Conservation (phyloP, 2,113 vertebrate genomes). For the Engystomops pustulosus region DNA sequence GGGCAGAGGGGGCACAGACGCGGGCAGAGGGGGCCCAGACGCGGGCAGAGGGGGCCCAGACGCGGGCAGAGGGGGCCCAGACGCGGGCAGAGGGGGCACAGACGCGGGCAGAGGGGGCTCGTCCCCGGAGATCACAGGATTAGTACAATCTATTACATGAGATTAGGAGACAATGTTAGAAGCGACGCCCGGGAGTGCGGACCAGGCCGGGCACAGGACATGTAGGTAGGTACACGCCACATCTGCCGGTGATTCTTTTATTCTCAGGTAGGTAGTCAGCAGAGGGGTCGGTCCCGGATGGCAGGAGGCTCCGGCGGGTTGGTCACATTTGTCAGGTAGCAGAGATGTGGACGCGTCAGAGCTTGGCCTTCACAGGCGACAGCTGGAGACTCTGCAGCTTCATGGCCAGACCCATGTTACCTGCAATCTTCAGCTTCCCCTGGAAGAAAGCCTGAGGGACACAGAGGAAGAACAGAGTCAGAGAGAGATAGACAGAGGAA, state of each 20-base stretch:
- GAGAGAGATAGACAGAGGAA: too few species aligned
- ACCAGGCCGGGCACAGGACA: background rate
- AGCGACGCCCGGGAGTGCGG: background rate
- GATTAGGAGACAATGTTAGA: background rate
- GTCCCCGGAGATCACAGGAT: background rate
- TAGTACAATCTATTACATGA: slow-evolving; percentile 26
- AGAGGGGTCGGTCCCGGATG: background rate
- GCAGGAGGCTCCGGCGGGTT: background rate
- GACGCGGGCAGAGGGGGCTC: background rate
- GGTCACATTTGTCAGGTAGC: background rate
- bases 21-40: background rate
- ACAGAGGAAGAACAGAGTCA: too few species aligned
- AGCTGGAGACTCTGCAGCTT: slow-evolving; percentile 92
- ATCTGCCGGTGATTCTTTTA: background rate
- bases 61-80: background rate
- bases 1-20: background rate
- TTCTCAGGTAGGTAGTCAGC: background rate
- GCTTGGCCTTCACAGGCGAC: slow-evolving; percentile 84
- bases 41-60: background rate
- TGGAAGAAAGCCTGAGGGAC: slow-evolving; percentile 86
- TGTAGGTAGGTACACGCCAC: background rate
- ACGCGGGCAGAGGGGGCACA: background rate
- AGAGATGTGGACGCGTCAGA: slow-evolving; percentile 73
- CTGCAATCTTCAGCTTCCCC: slow-evolving; percentile 91
- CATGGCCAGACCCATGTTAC: slow-evolving; percentile 94